Conservation (phyloP, 2,888 invertebrate species). For the Malacosoma neustria region DNA sequence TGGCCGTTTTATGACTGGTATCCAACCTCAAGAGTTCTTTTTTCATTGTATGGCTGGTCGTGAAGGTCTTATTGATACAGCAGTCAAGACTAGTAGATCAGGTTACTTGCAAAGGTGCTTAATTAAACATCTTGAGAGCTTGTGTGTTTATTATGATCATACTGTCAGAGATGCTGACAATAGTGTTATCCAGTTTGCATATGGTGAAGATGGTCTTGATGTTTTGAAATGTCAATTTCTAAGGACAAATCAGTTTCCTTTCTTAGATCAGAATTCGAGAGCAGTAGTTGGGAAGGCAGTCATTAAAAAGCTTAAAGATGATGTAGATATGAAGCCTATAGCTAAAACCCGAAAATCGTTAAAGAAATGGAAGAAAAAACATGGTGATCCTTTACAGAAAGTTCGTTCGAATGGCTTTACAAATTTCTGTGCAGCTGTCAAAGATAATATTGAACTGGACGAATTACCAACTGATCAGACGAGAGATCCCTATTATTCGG, state of each 20-base stretch:
- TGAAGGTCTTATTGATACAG: slow-evolving; percentile 99
- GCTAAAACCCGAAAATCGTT: slow-evolving; percentile 74
- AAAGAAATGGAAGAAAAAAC: slow-evolving; percentile 77
- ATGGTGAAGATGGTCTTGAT: slow-evolving; percentile 96
- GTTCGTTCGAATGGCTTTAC: slow-evolving; percentile 73
- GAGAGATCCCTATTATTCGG: slow-evolving; percentile 74
- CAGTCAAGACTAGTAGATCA: slow-evolving; percentile 98
- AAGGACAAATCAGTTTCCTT: slow-evolving; percentile 81
- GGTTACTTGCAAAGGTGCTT: slow-evolving; percentile 98
- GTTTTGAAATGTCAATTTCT: slow-evolving; percentile 91
- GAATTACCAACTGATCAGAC: slow-evolving; percentile 68
- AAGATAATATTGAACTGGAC: slow-evolving; percentile 56
- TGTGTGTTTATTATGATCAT: slow-evolving; percentile 93
- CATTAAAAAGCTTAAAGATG: slow-evolving; percentile 74
- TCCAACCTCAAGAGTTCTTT: slow-evolving; percentile 97
- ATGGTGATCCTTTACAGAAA: slow-evolving; percentile 58
- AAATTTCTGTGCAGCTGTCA: slow-evolving; percentile 72
- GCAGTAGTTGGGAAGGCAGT: slow-evolving; percentile 76
- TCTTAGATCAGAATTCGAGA: slow-evolving; percentile 86
- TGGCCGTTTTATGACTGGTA: slow-evolving; percentile 98
- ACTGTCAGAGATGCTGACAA: slow-evolving; percentile 97
- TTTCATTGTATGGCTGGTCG: slow-evolving; percentile 99
- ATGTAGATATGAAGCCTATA: slow-evolving; percentile 64
- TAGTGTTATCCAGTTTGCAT: slow-evolving; percentile 93
- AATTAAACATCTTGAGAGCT: slow-evolving; percentile 97